Conservation (phyloP, 2,113 vertebrate species). For the Aix galericulata region DNA sequence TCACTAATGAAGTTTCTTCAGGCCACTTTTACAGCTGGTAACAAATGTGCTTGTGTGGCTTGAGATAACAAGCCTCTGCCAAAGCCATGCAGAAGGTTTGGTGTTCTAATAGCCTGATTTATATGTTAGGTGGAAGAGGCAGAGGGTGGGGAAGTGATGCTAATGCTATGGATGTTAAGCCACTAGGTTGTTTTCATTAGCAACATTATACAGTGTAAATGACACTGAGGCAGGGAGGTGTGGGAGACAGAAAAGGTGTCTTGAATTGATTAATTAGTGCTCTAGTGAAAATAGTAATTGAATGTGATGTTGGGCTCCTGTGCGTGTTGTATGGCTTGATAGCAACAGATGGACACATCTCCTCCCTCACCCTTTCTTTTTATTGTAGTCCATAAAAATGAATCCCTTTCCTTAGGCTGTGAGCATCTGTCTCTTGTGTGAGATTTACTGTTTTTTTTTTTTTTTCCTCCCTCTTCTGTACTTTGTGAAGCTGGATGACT, state of each 20-base stretch:
- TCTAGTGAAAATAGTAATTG: constrained; percentile 31
- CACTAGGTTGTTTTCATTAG: not conserved
- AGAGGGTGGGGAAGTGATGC: not conserved
- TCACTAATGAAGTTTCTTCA: not conserved
- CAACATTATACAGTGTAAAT: not conserved
- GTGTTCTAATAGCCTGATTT: not conserved
- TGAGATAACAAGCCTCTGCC: not conserved
- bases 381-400: not conserved
- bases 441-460: not conserved
- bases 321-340: not conserved
- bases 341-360: not conserved
- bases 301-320: not conserved
- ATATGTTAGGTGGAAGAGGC: not conserved
- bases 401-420: not conserved
- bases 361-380: not conserved
- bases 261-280: constrained; percentile 41
- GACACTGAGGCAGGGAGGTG: not conserved
- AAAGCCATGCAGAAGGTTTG: not conserved
- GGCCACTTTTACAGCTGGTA: not conserved
- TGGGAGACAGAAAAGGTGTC: constrained; percentile 46
- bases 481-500: not conserved
- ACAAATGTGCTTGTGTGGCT: not conserved
- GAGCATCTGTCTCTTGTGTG: not conserved
- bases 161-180: not conserved
- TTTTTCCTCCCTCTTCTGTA: fast-evolving